Percentiles rank a stretch among this genome's conserved stretches.
phyloP scores from a whole-genome alignment of 2,113 vertebrate genomes.

The Setophaga petechia region DNA sequence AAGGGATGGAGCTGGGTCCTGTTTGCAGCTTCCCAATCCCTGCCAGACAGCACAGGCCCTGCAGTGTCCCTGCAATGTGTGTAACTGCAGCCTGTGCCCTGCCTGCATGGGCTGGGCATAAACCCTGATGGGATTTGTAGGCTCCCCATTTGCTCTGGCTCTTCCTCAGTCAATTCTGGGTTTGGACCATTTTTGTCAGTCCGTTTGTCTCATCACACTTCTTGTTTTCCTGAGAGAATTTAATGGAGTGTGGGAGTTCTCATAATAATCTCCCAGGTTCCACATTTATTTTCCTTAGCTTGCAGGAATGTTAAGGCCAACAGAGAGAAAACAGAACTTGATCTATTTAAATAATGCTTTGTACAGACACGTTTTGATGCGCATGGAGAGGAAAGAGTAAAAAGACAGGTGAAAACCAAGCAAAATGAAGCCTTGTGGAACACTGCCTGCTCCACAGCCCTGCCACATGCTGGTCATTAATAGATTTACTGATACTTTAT shows the following conservation, averaged over 20 bases:
- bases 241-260: constrained; percentile 30
- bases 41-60: neutral
- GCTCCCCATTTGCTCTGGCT: neutral
- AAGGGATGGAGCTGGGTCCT: neutral
- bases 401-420: neutral
- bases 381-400: neutral
- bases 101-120: fast-evolving
- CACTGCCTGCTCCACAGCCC: neutral
- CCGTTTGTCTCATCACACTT: neutral
- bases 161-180: neutral
- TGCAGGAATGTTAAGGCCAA: neutral
- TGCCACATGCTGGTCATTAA: neutral
- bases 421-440: neutral
- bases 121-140: neutral
- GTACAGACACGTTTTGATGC: neutral
- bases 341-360: neutral
- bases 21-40: neutral
- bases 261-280: neutral
- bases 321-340: neutral
- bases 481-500: neutral
- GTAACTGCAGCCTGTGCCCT: neutral
- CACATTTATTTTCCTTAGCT: constrained; percentile 44
- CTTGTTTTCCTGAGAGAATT: constrained; percentile 22
- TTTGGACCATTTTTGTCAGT: neutral
- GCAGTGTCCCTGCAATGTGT: too few species aligned